Percentiles rank a stretch among this genome's conserved stretches.
phyloP scores from a whole-genome alignment of 2,113 vertebrate species.

The Formicarius rufipectus region DNA sequence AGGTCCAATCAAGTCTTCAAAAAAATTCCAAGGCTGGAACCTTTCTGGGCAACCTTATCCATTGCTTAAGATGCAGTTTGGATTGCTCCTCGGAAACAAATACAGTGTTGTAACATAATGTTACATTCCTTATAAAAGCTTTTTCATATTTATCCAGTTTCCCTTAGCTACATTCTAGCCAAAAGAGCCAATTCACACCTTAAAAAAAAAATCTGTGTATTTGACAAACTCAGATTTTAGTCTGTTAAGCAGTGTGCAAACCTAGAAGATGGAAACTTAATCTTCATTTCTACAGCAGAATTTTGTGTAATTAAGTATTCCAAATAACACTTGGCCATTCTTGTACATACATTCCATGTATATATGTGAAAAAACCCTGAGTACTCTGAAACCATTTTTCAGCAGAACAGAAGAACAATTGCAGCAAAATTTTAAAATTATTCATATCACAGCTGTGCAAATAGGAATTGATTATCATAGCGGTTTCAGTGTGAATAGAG shows the following conservation, averaged over 20 bases:
- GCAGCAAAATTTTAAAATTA: constrained; percentile 59
- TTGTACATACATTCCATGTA: background rate
- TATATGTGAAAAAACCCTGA: background rate
- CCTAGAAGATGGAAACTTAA: background rate
- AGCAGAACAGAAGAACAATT: constrained; percentile 58
- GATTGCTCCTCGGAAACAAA: background rate
- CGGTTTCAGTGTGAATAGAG: constrained; percentile 45
- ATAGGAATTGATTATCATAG: constrained; percentile 72
- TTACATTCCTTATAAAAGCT: background rate
- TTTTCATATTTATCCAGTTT: background rate
- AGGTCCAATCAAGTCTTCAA: background rate
- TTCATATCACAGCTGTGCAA: constrained; percentile 55
- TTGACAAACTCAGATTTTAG: background rate
- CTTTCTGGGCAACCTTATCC: background rate
- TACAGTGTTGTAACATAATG: background rate
- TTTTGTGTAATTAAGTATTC: background rate
- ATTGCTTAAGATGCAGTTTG: background rate
- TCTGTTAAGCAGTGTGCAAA: background rate
- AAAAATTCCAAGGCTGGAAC: background rate
- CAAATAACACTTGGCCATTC: background rate
- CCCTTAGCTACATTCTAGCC: background rate
- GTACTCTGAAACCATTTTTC: constrained; percentile 32
- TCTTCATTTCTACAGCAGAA: background rate
- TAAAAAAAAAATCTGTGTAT: background rate
- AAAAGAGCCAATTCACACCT: background rate